Evolutionary conservation across 2,113 vertebrate genomes (phyloP), one percentile per base, ranked within the genome.

Genomic region (Leptodactylus fuscus): DNA sequence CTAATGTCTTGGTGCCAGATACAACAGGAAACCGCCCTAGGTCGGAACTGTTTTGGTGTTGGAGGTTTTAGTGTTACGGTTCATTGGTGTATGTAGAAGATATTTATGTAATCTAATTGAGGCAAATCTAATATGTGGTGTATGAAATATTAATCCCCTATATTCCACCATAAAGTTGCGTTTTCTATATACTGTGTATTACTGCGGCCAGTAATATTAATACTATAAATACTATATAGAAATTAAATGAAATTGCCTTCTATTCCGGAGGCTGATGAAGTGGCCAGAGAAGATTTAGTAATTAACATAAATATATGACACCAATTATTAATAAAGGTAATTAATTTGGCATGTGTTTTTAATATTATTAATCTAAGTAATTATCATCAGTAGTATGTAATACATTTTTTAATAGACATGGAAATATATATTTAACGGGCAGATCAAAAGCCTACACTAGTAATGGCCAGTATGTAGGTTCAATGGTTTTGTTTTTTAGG

Each of bases 251-350:
- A 49, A 76, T 53, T 32, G 3, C 10, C 12, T 27, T 32, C 24
- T 65, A 32, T 76, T 32, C 1, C 24, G 16, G 24, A 29, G 29
- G 22, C 71, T 75, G 9, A 24, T 49, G 15, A 76, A 76, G 73
- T 49, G 20, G 73, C 32, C 46, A 29, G 27, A 16, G 11, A 76
- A 76, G 73, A 76, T 29, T 76, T 32, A 76, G 73, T 76, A 76
- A 76, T 76, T 32, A 76, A 51, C 44, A 76, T 76, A 51, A 49
- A 76, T 76, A 76, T 8, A 29, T 76, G 44, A 76, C 73, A 76
- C 73, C 16, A 16, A 75, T 49, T 74, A 74, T 48, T 27, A 51
- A 27, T 76, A 51, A 51, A 76, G 46, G 46, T 32, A 76, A 53
- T 75, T 51, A 76, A 76, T 76, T 27, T 51, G 27, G 7, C 74